phyloP scores from a whole-genome alignment of 2,797 vertebrate species.

The Otolemur crassicaudatus region DNA sequence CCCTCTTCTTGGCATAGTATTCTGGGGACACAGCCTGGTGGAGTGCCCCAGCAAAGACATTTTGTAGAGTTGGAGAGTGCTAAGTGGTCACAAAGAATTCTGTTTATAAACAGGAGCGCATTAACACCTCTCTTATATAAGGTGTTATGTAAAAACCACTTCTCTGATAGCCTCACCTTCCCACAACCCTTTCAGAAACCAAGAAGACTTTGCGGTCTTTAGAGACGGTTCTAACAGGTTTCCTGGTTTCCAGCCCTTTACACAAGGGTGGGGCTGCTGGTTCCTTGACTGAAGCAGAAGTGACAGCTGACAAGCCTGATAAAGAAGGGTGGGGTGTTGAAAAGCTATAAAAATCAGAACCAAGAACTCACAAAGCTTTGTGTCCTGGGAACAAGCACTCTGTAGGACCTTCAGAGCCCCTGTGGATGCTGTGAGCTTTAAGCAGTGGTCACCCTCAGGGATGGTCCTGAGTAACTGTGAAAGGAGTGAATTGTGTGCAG shows the following conservation, averaged over 20 bases:
- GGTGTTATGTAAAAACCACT: not conserved
- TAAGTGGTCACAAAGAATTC: not conserved
- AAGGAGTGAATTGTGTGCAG: not conserved
- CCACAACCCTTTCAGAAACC: not conserved
- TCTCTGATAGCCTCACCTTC: not conserved
- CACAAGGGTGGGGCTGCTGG: not conserved
- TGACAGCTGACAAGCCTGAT: not conserved
- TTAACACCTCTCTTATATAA: not conserved
- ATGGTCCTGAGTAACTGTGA: not conserved
- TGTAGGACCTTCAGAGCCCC: not conserved
- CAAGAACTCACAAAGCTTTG: not conserved
- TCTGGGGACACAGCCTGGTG: not conserved
- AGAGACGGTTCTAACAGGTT: not conserved
- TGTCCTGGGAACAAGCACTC: not conserved
- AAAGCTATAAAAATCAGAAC: slow-evolving; percentile 44
- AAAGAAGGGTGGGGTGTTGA: not conserved
- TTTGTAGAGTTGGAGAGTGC: not conserved
- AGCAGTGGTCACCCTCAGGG: not conserved
- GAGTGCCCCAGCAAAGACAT: not conserved
- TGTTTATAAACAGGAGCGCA: not conserved
- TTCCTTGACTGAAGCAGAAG: not conserved
- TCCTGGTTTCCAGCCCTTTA: not conserved
- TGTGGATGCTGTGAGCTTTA: not conserved
- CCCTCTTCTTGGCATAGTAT: not conserved
- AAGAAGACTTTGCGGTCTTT: not conserved